These are phyloP conservation scores for Oxyruncus cristatus DNA, from an alignment of 2,113 vertebrate genomes.

Conservation along the genomic window DNA sequence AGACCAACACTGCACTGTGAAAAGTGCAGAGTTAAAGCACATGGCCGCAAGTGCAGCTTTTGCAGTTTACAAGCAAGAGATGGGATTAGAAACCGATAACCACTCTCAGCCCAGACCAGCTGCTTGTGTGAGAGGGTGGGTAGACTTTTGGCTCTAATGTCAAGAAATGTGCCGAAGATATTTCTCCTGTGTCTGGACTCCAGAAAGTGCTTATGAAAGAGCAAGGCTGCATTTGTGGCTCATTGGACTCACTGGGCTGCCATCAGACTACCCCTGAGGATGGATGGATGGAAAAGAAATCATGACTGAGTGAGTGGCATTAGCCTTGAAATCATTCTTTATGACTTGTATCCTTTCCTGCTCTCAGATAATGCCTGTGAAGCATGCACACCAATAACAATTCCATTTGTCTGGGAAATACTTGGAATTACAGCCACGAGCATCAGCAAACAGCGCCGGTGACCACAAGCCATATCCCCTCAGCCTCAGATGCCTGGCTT, in stretches of 20 bases:
- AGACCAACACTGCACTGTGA: not conserved
- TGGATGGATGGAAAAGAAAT: not conserved
- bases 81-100: not conserved
- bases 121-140: not conserved
- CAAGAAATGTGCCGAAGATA: not conserved
- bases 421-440: not conserved
- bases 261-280: not conserved
- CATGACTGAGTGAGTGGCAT: accelerated
- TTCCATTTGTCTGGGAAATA: not conserved
- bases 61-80: not conserved
- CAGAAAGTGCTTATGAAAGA: not conserved
- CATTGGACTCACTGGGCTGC: not conserved
- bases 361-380: not conserved
- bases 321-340: not conserved
- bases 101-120: not conserved
- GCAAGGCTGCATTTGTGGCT: not conserved
- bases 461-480: not conserved
- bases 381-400: not conserved
- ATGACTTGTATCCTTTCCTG: not conserved
- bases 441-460: accelerated
- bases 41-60: not conserved
- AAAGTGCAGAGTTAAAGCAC: not conserved
- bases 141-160: not conserved
- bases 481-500: not conserved
- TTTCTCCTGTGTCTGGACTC: not conserved